Evolutionary conservation across 1,140 invertebrate genomes (phyloP), one percentile per base, ranked within the genome.

Genomic region (Plodia interpunctella): DNA sequence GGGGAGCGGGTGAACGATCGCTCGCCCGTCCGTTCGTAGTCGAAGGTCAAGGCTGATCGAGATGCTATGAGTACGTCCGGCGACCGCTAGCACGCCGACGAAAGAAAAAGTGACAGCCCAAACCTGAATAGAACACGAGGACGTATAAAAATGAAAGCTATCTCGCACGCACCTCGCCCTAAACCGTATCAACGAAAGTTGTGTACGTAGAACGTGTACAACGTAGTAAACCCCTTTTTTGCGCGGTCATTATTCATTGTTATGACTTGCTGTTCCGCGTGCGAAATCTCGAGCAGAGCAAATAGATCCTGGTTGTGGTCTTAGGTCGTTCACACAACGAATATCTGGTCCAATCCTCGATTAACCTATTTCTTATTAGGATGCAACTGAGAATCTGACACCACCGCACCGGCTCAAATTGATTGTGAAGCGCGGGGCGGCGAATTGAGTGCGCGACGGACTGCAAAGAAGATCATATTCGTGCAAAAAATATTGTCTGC

Each of bases 131-230:
- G 83, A 82, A 81, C 75, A 68, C 83, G 83, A 84, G 85, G 85
- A 88, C 87, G 78, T 74, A 80, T 87, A 87, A 89, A 87, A 89
- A 89, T 83, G 87, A 89, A 89, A 89, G 87, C 83, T 73, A 59
- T 68, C 55, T 70, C 60, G 44, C 59, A 59, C 51, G 51, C 17
- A 25, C 13, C 20, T 25, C 10, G 5, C 51, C 51, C 51, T 53
- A 53, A 53, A 25, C 18, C 54, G 21, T 28, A 49, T 51, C 28
- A 30, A 62, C 50, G 15, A 19, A 52, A 38, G 35, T 49, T 32
- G 30, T 2, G 35, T 15, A 44, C 51, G 19, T 20, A 53, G 13
- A 25, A 53, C 53, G 2, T 11, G 30, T 32, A 54, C 54, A 66
- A 53, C 52, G 8, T 55, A 9, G 28, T 30, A 52, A 51, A 61